Base-by-base conservation (phyloP, 2,113 vertebrate species). In the Vireo altiloquus region DNA sequence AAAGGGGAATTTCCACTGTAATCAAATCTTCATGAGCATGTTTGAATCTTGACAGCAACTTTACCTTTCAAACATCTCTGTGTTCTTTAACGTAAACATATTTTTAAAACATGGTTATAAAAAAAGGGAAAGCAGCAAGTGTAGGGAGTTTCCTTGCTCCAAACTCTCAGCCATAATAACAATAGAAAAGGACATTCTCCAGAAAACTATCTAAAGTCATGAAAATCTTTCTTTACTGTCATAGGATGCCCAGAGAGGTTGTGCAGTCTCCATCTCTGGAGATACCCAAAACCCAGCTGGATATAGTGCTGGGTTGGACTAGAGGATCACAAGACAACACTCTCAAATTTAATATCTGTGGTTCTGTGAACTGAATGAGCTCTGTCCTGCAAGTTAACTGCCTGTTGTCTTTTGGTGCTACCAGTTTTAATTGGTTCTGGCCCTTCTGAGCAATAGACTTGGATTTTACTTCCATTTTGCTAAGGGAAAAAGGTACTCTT, bases 251-350 rank as follows among this genome's bases (percentile, higher is more conserved):
- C 30, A 66, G 35, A 57, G 35, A 46, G 2, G 3, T 9, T 47
- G 20, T 42, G 24, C 18, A 18, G 3, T 72, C 24, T 72, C 39
- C 9, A 21, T 18, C 13, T 39, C 22, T 46, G 42, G 40, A 68
- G 37, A 24, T 19, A 40, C 2, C 10, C 35, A 40, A 79, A 80
- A 28, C 9, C 7, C 11, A 40, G 1, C 2, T 33, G 22, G 18
- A 31, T 24, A 6, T 0, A 4, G 31, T 42, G 4, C 14, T 57
- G n/a, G 21, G 10, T 25, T 50, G 52, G 44, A 76, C 44, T 42
- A 31, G 52, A 35, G 20, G 13, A 31, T 35, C 1, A 0, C 25
- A 35, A 17, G 20, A n/a, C 16, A 28, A 6, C 7, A 9, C 21
- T 60, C 52, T 33, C 18, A 44, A 22, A 21, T 11, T 15, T 27